Evolutionary conservation across 2,113 vertebrate species (phyloP).

Genomic region (Microtus oregoni): DNA sequence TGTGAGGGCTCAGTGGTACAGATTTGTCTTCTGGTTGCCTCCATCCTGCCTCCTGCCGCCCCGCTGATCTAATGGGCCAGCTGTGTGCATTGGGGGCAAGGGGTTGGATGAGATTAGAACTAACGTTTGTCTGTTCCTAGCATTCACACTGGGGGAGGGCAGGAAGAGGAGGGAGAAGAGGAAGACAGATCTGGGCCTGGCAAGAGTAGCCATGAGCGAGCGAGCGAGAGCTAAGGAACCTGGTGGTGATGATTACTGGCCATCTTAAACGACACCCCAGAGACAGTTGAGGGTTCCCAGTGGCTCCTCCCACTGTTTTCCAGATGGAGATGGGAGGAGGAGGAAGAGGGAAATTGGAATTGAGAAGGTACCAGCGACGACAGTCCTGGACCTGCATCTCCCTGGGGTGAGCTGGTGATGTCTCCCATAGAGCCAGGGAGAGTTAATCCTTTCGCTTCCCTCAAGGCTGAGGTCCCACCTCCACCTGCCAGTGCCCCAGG

Average conservation of each 20-base stretch:
- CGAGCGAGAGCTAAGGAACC: not conserved
- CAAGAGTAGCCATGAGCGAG: not conserved
- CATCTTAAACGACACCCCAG: conserved; percentile 53
- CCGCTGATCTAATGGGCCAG: not conserved
- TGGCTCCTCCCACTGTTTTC: not conserved
- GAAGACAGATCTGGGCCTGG: not conserved
- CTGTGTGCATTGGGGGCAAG: not conserved
- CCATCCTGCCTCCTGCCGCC: not conserved
- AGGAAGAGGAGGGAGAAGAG: not conserved
- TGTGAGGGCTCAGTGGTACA: not conserved
- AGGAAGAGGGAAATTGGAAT: not conserved
- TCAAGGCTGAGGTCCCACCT: not conserved
- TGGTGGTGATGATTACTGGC: conserved; percentile 31
- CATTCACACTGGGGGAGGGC: not conserved
- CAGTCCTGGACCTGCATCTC: not conserved
- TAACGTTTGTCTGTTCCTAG: not conserved
- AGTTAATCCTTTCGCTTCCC: conserved; percentile 55
- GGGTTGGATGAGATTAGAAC: not conserved
- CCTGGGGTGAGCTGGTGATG: not conserved
- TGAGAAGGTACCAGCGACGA: not conserved
- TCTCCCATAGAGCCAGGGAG: not conserved
- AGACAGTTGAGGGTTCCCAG: not conserved
- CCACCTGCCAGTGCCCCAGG: not conserved
- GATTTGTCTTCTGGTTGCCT: not conserved
- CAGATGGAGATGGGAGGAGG: not conserved